Evolutionary conservation across 2,113 vertebrate genomes (phyloP).

Genomic region (Cottus gobio): DNA sequence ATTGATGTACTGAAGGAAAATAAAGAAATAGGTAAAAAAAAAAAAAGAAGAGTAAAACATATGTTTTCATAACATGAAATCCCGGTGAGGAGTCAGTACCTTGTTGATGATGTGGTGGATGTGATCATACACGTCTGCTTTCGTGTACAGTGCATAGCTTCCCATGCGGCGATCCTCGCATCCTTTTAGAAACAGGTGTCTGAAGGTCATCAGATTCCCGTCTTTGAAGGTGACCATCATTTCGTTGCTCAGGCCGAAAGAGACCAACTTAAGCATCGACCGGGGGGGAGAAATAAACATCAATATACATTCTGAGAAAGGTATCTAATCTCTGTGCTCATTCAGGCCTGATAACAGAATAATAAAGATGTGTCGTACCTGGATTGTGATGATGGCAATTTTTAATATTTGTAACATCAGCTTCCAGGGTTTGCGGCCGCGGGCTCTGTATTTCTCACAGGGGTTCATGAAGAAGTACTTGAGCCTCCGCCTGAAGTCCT

Average conservation of each 20-base stretch:
- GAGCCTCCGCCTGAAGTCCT: constrained; percentile 90
- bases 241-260: constrained; percentile 95
- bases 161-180: constrained; percentile 85
- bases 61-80: not conserved
- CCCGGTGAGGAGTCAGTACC: constrained; percentile 68
- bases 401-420: constrained; percentile 93
- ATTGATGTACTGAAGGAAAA: constrained; percentile 84
- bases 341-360: not conserved
- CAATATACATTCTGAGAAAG: not conserved
- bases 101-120: constrained; percentile 87
- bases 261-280: constrained; percentile 85
- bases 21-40: not conserved
- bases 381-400: constrained; percentile 91
- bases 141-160: constrained; percentile 89
- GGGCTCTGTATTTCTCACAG: constrained; percentile 94
- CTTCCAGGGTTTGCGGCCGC: constrained; percentile 95
- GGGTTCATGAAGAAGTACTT: constrained; percentile 98
- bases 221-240: constrained; percentile 97
- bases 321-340: not conserved
- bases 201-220: constrained; percentile 92
- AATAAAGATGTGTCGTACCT: constrained; percentile 78
- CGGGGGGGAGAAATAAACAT: not conserved
- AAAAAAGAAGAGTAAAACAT: not conserved
- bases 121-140: constrained; percentile 89
- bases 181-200: constrained; percentile 93